Evolutionary conservation across 2,113 vertebrate species (phyloP), one percentile per base, ranked within the genome.

Genomic region (Crotalus tigris): DNA sequence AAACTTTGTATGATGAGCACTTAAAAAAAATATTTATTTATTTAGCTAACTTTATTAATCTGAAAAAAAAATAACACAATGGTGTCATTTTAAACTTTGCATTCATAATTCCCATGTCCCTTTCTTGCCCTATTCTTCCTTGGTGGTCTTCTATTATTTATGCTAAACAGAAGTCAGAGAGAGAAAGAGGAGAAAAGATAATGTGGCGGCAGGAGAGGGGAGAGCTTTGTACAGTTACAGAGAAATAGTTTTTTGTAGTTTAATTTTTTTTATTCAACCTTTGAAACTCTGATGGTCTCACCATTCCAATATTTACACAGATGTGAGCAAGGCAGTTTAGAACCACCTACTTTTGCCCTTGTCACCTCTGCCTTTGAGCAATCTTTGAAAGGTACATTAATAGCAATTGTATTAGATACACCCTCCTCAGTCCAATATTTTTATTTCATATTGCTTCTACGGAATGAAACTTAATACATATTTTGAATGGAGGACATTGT

Each of bases 311-410:
- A 97, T 98, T 98, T 98, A 98, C 97, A 98, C 98, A 98, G 98
- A 98, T 98, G 98, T 97, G 97, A 95, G 96, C 91, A 93, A 97
- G 95, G 96, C 90, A 95, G 97, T 94, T 97, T 97, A 97, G 95
- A 98, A 97, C 96, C 97, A 97, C 96, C 96, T 94, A 97, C 97
- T 96, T 96, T 96, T 97, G 57, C 97, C 98, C 98, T 97, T 94
- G 96, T 98, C 97, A 98, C 98, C 97, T 98, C 94, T 98, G 97
- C 97, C 98, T 98, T 96, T 96, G 96, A 98, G 98, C 97, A 96
- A 95, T 98, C 97, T 98, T 97, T 97, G 97, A 97, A 97, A 97
- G 97, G 97, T 97, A 97, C 96, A 97, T 97, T 97, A 97, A 98
- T 97, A 98, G 96, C 96, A 92, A 97, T 98, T 97, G 94, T 96